These are phyloP conservation scores for Tipula lateralis DNA, from an alignment of 2,888 invertebrate genomes.

Conservation along the genomic window DNA sequence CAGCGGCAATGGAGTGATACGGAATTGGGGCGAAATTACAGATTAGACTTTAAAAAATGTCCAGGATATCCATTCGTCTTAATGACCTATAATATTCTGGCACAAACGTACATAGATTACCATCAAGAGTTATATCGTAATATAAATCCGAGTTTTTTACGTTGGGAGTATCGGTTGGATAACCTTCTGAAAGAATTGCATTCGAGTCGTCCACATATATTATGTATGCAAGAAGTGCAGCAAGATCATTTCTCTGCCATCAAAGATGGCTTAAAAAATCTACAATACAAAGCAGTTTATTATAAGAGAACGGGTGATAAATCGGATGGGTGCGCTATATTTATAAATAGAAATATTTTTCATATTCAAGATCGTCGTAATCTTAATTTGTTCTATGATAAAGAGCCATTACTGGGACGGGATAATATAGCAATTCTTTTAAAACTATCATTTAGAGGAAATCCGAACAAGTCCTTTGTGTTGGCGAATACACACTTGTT, in stretches of 20 bases:
- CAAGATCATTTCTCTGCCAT: constrained; percentile 63
- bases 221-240: constrained; percentile 81
- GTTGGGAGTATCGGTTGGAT: constrained; percentile 64
- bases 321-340: constrained; percentile 87
- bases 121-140: constrained; percentile 68
- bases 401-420: constrained; percentile 61
- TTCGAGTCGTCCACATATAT: constrained; percentile 51
- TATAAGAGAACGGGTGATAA: constrained; percentile 78
- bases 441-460: constrained; percentile 58
- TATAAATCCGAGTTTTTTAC: constrained; percentile 56
- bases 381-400: background rate
- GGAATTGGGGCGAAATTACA: background rate
- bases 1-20: background rate
- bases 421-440: constrained; percentile 84
- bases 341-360: constrained; percentile 67
- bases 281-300: constrained; percentile 70
- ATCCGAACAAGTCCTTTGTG: constrained; percentile 56
- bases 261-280: constrained; percentile 52
- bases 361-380: constrained; percentile 55
- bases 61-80: constrained; percentile 54
- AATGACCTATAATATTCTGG: constrained; percentile 83
- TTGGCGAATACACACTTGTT: constrained; percentile 92
- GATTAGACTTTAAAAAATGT: background rate
- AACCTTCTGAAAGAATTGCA: constrained; percentile 52
- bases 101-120: constrained; percentile 71